These are phyloP conservation scores for Coilia nasus DNA, from an alignment of 2,797 vertebrate species.

Conservation along the genomic window DNA sequence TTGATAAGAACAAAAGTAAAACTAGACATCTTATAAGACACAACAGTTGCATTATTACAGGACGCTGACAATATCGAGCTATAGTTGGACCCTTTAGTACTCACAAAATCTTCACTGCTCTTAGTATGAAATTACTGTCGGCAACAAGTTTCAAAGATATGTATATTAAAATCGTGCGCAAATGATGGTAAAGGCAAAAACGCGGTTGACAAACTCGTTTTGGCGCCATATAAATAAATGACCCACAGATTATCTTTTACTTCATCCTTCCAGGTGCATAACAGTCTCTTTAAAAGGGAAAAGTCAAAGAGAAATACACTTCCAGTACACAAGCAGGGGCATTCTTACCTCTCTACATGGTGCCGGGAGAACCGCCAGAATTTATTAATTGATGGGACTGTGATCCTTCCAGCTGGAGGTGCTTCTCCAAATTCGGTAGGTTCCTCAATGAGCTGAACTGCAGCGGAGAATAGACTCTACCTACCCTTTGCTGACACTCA, in stretches of 20 bases:
- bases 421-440: conserved; percentile 61
- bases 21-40: not conserved
- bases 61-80: not conserved
- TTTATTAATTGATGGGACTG: conserved; percentile 24
- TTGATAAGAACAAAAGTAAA: not conserved
- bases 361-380: not conserved
- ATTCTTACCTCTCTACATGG: conserved; percentile 5
- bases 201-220: not conserved
- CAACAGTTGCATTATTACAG: not conserved
- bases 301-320: conserved; percentile 9
- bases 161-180: not conserved
- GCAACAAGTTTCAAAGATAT: conserved; percentile 12
- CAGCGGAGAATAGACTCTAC: conserved; percentile 50
- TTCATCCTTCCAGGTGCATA: not conserved
- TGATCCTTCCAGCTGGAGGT: conserved; percentile 49
- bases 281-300: not conserved
- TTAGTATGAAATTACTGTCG: not conserved
- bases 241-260: not conserved
- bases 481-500: conserved; percentile 60
- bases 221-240: not conserved
- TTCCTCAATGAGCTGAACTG: conserved; percentile 60
- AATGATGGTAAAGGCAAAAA: not conserved
- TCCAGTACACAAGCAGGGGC: not conserved
- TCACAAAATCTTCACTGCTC: not conserved
- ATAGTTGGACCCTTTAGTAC: not conserved